Evolutionary conservation across 23 tunicate genomes (phyloP).

Genomic region (Trididemnum clinides): DNA sequence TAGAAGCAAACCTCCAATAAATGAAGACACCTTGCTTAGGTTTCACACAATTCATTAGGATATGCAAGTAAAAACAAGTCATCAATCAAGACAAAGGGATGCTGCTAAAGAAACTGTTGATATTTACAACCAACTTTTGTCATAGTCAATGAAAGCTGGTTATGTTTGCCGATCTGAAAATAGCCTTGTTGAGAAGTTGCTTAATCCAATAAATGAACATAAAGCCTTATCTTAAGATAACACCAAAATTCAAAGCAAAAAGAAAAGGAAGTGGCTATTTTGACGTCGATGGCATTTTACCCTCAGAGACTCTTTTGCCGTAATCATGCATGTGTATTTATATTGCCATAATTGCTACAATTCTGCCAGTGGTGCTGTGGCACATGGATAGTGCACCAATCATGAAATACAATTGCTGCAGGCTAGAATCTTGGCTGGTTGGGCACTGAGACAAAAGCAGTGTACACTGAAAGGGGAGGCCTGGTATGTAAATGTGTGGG

Average conservation of each 20-base stretch:
- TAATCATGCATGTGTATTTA: no score
- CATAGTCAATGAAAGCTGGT: constrained; percentile 9
- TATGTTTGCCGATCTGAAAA: not conserved
- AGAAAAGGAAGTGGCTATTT: no score
- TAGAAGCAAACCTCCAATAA: not conserved
- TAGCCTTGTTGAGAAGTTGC: not conserved
- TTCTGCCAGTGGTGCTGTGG: no score
- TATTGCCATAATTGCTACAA: no score
- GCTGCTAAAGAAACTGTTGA: constrained; percentile 14
- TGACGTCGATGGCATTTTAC: no score
- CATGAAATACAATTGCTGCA: no score
- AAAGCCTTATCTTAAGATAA: not conserved
- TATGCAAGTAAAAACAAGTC: not conserved
- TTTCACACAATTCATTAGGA: not conserved
- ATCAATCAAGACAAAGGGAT: not conserved
- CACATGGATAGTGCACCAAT: no score
- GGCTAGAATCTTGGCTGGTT: no score
- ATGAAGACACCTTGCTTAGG: not conserved
- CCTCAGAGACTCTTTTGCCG: no score
- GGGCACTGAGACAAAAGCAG: no score
- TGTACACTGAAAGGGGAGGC: no score
- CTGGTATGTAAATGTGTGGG: no score
- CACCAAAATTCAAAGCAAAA: not conserved
- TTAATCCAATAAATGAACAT: not conserved
- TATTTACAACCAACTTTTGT: not conserved